Conservation (phyloP, 2,113 vertebrate species). For the Rhynchopsitta pachyrhyncha region DNA sequence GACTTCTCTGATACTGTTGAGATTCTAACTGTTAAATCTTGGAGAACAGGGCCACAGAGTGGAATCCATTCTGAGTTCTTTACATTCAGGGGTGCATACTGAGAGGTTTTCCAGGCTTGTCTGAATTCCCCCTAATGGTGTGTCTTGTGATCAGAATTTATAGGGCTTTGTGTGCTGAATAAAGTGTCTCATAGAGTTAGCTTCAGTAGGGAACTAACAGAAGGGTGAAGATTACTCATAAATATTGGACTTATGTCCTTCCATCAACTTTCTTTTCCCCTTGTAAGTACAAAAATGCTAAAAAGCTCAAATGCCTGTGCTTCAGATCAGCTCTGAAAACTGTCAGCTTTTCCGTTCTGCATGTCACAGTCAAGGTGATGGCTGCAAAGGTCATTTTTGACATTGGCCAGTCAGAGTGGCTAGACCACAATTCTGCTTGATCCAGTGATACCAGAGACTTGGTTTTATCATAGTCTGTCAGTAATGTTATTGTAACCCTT, state of each 20-base stretch:
- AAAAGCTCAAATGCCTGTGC: not conserved
- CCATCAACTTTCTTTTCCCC: not conserved
- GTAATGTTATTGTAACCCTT: not conserved
- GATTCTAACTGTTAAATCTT: not conserved
- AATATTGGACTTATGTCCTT: not conserved
- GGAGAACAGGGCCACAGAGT: not conserved
- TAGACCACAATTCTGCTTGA: rapidly evolving
- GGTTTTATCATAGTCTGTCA: not conserved
- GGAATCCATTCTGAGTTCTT: not conserved
- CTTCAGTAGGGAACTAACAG: not conserved
- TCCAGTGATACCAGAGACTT: not conserved
- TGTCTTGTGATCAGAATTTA: not conserved
- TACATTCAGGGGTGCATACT: not conserved
- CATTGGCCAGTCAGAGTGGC: not conserved
- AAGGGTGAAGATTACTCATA: not conserved
- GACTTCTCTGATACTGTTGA: not conserved
- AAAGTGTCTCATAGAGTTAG: not conserved
- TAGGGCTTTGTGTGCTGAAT: not conserved
- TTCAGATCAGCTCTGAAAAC: not conserved
- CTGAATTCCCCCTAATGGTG: not conserved
- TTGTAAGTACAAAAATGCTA: not conserved
- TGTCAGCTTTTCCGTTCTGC: not conserved
- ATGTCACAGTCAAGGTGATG: not conserved
- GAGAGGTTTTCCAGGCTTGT: not conserved
- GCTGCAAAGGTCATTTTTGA: not conserved